Conservation (phyloP, 1,140 invertebrate species). For the Lucilia cuprina region DNA sequence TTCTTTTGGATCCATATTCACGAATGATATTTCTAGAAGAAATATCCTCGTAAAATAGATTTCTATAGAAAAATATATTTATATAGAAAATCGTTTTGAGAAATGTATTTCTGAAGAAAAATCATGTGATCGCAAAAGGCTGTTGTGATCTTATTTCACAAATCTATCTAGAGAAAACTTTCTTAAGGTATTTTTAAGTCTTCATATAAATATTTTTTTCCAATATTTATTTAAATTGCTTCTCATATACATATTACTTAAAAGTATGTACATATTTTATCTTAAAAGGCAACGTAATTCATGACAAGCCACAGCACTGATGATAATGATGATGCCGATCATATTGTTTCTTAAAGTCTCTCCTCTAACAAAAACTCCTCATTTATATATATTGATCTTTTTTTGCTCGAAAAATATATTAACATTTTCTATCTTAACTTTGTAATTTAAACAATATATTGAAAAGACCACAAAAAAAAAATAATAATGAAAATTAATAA, state of each 20-base stretch:
- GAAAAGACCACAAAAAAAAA: not conserved
- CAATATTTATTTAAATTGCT: not conserved
- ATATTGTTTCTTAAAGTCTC: not conserved
- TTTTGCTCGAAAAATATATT: not conserved
- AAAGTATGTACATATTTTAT: not conserved
- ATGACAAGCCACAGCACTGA: not conserved
- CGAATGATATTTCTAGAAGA: no score
- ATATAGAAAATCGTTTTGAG: no score
- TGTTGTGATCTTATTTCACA: no score
- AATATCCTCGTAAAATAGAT: no score
- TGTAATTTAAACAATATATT: not conserved
- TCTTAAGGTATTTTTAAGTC: not conserved
- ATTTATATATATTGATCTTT: not conserved
- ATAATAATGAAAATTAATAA: not conserved
- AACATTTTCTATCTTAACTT: not conserved
- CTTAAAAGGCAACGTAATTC: slow-evolving; percentile 1
- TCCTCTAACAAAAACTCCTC: not conserved
- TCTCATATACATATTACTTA: not conserved
- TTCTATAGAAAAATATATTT: no score
- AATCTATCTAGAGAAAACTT: no score
- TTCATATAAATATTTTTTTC: not conserved
- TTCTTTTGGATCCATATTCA: no score
- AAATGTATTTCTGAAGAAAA: no score
- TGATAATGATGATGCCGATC: not conserved
- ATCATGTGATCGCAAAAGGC: no score